phyloP scores from a whole-genome alignment of 2,888 invertebrate species.

The Cephus sareptanus region DNA sequence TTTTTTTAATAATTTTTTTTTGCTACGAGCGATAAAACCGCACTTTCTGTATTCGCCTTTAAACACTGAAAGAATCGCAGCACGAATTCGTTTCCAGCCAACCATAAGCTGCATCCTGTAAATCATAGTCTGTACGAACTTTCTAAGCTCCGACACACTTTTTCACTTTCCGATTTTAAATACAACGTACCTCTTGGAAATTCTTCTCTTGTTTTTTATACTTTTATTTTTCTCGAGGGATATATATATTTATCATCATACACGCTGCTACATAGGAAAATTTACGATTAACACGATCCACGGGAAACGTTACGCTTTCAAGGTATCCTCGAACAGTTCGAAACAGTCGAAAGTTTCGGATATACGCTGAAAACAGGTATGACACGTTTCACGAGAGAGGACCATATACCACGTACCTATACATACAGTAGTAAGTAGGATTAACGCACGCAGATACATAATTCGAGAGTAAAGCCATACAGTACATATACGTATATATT shows the following conservation, averaged over 20 bases:
- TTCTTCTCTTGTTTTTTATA: too few species aligned
- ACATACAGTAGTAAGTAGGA: neutral
- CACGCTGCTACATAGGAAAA: neutral
- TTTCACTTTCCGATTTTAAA: neutral
- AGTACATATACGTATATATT: neutral
- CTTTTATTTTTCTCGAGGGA: too few species aligned
- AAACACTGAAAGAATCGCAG: constrained; percentile 10
- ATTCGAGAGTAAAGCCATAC: neutral
- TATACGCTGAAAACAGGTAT: neutral
- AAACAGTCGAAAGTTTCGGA: neutral
- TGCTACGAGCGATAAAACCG: constrained; percentile 40
- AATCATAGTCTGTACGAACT: neutral
- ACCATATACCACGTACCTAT: neutral
- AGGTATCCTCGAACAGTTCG: neutral
- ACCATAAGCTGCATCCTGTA: neutral
- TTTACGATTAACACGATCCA: neutral
- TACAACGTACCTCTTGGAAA: too few species aligned
- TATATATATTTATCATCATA: too few species aligned
- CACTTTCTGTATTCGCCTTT: constrained; percentile 4
- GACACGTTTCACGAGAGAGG: neutral
- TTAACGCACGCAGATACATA: neutral
- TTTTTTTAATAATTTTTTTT: constrained; percentile 10
- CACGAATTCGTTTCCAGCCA: constrained; percentile 15
- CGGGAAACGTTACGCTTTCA: neutral
- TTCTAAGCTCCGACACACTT: neutral